Conservation (phyloP, 2,113 vertebrate genomes). For the Collichthys lucidus region DNA sequence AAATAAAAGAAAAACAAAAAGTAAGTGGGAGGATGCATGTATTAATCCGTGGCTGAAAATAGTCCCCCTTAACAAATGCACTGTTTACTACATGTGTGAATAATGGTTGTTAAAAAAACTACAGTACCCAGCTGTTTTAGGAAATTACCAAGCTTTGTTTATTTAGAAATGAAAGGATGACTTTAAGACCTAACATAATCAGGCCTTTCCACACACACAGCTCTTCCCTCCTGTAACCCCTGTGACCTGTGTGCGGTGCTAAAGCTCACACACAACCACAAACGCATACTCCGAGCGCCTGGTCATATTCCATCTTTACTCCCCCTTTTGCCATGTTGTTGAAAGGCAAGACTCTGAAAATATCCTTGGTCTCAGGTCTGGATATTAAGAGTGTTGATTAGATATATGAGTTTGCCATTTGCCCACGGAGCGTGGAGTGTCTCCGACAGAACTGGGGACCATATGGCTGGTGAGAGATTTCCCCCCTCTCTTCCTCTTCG, state of each 20-base stretch:
- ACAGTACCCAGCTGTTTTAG: background rate
- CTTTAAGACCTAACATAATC: background rate
- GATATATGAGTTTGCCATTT: constrained; percentile 88
- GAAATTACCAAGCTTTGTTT: background rate
- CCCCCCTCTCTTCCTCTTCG: constrained; percentile 88
- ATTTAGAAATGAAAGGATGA: background rate
- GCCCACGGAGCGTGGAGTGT: constrained; percentile 85
- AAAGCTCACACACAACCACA: constrained; percentile 8
- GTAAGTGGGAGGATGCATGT: background rate
- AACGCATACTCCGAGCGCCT: constrained; percentile 31
- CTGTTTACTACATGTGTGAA: background rate
- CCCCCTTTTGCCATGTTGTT: constrained; percentile 45
- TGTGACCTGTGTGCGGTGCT: constrained; percentile 10
- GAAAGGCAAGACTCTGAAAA: constrained; percentile 69
- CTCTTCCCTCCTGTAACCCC: background rate
- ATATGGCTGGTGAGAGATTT: constrained; percentile 95
- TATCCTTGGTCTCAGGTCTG: constrained; percentile 81
- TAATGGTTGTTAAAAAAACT: background rate
- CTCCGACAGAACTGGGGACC: constrained; percentile 91
- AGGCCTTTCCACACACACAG: background rate
- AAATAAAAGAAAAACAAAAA: constrained; percentile 8
- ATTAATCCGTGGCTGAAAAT: constrained; percentile 16
- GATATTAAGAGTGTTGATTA: constrained; percentile 87
- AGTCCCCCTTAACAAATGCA: background rate
- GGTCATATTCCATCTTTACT: constrained; percentile 32